phyloP scores from a whole-genome alignment of 2,113 vertebrate species.

The Uria lomvia region DNA sequence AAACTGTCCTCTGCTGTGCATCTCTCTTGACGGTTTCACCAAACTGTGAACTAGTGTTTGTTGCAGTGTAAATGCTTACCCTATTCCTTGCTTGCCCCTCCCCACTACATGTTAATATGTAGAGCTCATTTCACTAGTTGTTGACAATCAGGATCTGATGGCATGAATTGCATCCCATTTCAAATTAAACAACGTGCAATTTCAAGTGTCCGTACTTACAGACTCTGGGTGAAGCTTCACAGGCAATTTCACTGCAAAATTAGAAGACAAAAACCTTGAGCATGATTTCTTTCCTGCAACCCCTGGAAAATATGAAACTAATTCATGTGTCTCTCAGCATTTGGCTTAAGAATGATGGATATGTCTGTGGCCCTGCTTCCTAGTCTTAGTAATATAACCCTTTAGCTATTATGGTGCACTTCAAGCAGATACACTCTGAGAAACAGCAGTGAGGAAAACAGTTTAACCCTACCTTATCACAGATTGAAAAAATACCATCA shows the following conservation, averaged over 20 bases:
- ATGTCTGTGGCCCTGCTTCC: neutral
- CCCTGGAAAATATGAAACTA: neutral
- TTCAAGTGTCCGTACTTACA: neutral
- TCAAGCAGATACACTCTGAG: neutral
- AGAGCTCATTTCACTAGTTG: neutral
- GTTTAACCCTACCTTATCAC: constrained; percentile 12
- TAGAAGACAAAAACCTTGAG: neutral
- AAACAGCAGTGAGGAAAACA: neutral
- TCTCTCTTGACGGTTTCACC: neutral
- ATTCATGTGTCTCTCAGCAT: neutral
- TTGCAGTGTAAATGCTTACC: neutral
- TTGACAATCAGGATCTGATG: neutral
- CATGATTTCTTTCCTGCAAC: neutral
- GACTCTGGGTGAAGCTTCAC: neutral
- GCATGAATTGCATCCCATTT: neutral
- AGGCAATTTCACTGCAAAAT: neutral
- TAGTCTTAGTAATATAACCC: neutral
- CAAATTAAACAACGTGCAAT: neutral
- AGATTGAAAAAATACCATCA: neutral
- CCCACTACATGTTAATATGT: neutral
- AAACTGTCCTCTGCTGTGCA: neutral
- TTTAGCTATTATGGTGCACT: neutral
- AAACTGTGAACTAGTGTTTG: neutral
- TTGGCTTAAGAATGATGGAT: constrained; percentile 24
- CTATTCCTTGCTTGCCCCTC: neutral